Conservation (phyloP, 2,113 vertebrate genomes). For the Amblyornis subalaris region DNA sequence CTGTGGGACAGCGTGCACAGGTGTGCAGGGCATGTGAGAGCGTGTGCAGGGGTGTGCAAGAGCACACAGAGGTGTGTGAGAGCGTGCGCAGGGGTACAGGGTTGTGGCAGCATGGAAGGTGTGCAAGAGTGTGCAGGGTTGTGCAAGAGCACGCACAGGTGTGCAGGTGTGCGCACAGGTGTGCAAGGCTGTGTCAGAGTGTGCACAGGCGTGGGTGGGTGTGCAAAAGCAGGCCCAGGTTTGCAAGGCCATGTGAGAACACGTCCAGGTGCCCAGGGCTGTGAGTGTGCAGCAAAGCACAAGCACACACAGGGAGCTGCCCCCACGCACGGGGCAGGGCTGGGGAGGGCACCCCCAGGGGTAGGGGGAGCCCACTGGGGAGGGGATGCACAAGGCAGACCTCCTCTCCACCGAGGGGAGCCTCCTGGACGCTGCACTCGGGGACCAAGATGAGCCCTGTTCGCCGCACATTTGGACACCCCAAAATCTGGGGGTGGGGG, state of each 20-base stretch:
- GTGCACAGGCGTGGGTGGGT: not conserved
- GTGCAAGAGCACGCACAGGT: not conserved
- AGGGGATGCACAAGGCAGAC: not conserved
- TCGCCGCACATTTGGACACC: not conserved
- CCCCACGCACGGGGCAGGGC: not conserved
- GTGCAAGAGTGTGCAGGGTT: too few species aligned
- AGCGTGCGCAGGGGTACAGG: not conserved
- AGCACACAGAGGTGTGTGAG: not conserved
- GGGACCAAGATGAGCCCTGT: not conserved
- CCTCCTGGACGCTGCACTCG: accelerated
- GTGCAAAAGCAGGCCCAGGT: not conserved
- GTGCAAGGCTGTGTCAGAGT: not conserved
- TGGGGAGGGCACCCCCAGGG: not conserved
- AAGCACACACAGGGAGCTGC: not conserved
- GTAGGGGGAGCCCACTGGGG: accelerated
- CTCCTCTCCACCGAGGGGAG: not conserved
- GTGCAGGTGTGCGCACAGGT: not conserved
- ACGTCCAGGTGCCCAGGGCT: not conserved
- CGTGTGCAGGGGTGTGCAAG: accelerated
- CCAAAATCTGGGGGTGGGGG: not conserved
- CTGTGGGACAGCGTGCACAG: not conserved
- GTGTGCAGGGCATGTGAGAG: not conserved
- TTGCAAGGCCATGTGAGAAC: not conserved
- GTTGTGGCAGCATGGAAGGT: not conserved
- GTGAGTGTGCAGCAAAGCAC: not conserved